phyloP scores from a whole-genome alignment of 2,113 vertebrate species.

The Podarcis cretensis region DNA sequence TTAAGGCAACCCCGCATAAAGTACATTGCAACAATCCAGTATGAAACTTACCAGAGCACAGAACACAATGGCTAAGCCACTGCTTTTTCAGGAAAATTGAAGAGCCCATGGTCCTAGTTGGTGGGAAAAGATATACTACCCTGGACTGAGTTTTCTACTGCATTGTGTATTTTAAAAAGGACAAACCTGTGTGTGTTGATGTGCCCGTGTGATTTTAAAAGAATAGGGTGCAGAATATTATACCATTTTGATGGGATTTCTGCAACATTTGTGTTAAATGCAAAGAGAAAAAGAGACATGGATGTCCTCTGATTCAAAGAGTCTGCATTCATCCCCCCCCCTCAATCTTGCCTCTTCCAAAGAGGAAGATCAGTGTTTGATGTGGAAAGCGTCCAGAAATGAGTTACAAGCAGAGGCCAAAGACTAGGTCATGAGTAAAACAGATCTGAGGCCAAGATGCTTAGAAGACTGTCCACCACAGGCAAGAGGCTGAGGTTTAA shows the following conservation, averaged over 20 bases:
- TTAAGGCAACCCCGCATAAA: no score
- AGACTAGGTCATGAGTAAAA: conserved; percentile 12
- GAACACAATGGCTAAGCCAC: no score
- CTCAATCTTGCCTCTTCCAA: neutral
- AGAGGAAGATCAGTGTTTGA: conserved; percentile 1
- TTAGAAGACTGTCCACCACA: neutral
- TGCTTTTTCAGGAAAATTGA: no score
- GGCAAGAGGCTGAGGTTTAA: conserved; percentile 28
- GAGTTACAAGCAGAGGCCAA: neutral
- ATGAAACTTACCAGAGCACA: no score
- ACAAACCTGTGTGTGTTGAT: no score
- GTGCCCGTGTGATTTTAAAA: neutral
- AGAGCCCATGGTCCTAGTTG: no score
- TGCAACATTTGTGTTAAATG: neutral
- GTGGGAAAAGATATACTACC: no score
- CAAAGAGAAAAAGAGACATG: neutral
- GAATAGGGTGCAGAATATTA: neutral
- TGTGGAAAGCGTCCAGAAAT: neutral
- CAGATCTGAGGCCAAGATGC: neutral
- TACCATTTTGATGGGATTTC: neutral
- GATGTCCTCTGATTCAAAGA: neutral
- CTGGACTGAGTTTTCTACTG: no score
- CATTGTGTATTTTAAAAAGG: no score
- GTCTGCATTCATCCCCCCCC: no score
- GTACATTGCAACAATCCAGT: no score